phyloP scores from a whole-genome alignment of 2,113 vertebrate genomes.

The Pomatostomus ruficeps region DNA sequence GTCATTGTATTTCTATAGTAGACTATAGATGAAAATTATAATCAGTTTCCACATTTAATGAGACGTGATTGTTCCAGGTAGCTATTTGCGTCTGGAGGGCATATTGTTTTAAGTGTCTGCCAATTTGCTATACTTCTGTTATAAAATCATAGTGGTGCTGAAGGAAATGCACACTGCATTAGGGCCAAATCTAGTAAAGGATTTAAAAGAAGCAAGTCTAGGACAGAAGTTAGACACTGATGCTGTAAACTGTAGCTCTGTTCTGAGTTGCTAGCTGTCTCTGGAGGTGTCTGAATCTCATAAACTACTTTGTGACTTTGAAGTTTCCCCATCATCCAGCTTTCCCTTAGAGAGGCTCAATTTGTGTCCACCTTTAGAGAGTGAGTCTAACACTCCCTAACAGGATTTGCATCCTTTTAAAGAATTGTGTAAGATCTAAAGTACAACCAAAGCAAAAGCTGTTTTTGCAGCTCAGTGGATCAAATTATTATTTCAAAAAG shows the following conservation, averaged over 20 bases:
- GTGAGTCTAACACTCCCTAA: not conserved
- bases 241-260: not conserved
- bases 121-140: not conserved
- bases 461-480: not conserved
- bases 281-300: not conserved
- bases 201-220: not conserved
- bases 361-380: not conserved
- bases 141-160: not conserved
- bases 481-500: not conserved
- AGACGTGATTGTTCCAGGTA: not conserved
- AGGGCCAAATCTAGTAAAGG: not conserved
- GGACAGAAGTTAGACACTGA: not conserved
- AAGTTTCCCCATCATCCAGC: not conserved
- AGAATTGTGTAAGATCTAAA: not conserved
- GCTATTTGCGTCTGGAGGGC: slow-evolving; percentile 11
- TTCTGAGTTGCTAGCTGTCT: not conserved
- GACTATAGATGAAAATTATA: not conserved
- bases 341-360: not conserved
- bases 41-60: not conserved
- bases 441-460: not conserved
- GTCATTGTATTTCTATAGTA: not conserved
- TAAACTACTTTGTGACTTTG: not conserved
- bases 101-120: not conserved
- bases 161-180: not conserved
- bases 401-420: not conserved